Evolutionary conservation across 1,140 invertebrate species (phyloP).

Genomic region (Drosophila lacertosa): DNA sequence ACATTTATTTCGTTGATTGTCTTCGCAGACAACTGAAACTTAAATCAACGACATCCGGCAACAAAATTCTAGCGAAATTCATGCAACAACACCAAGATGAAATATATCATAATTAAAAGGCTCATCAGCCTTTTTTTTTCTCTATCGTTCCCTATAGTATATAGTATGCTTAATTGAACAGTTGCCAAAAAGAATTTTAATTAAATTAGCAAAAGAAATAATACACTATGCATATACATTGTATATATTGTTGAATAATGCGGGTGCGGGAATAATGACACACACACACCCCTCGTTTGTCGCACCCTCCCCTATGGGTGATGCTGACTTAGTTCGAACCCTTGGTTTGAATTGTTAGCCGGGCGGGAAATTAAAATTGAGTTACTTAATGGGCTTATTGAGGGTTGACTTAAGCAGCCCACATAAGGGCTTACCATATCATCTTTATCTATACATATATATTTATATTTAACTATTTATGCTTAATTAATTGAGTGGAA

Average conservation of each 20-base stretch:
- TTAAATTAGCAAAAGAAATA: slow-evolving; percentile 56
- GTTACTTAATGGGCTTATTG: neutral
- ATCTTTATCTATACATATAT: neutral
- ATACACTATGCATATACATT: slow-evolving; percentile 12
- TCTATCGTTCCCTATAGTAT: neutral
- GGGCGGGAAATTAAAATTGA: neutral
- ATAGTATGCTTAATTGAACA: slow-evolving; percentile 59
- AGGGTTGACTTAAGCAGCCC: slow-evolving; percentile 1
- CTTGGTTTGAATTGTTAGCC: neutral
- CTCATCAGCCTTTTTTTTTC: neutral
- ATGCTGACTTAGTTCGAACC: neutral
- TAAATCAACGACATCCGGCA: slow-evolving; percentile 79
- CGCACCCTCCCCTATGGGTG: neutral
- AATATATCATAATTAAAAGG: slow-evolving; percentile 22
- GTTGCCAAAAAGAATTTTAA: slow-evolving; percentile 78
- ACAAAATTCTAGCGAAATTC: slow-evolving; percentile 40
- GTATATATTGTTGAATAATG: slow-evolving; percentile 36
- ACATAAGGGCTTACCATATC: slow-evolving; percentile 25
- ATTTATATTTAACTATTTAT: neutral
- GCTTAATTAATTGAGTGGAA: too few relatives aligned
- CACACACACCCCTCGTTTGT: neutral
- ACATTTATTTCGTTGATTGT: slow-evolving; percentile 63
- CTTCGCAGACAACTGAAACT: slow-evolving; percentile 69
- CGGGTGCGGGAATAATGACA: too few relatives aligned
- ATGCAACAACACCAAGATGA: slow-evolving; percentile 9